Conservation (phyloP, 2,113 vertebrate species). For the Phaethornis superciliosus region DNA sequence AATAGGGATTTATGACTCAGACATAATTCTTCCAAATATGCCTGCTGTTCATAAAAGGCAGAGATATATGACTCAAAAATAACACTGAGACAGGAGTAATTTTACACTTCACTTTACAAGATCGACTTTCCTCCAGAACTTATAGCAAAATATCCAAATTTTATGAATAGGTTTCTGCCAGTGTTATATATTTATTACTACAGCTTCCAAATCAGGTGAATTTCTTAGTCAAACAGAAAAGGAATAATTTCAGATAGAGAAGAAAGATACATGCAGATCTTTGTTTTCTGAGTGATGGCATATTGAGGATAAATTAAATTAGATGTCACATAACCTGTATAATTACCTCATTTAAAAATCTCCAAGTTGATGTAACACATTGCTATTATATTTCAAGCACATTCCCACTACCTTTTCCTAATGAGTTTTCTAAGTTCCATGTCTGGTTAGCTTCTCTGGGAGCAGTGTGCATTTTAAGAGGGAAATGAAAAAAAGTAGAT, state of each 20-base stretch:
- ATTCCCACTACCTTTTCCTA: background rate
- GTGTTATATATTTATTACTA: slow-evolving; percentile 63
- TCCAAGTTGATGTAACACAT: background rate
- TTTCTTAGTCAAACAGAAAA: slow-evolving; percentile 57
- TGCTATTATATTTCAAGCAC: background rate
- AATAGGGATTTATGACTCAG: slow-evolving; percentile 81
- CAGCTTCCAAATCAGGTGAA: slow-evolving; percentile 61
- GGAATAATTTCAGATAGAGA: slow-evolving; percentile 7
- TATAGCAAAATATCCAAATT: slow-evolving; percentile 47
- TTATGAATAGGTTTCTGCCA: slow-evolving; percentile 71
- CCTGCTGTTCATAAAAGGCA: slow-evolving; percentile 79
- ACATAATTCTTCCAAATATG: slow-evolving; percentile 79
- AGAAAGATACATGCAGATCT: background rate
- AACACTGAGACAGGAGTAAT: slow-evolving; percentile 79
- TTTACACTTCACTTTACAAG: slow-evolving; percentile 75
- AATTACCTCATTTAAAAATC: background rate
- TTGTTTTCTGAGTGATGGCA: background rate
- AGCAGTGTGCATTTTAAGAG: background rate
- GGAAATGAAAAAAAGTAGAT: background rate
- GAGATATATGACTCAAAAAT: slow-evolving; percentile 80
- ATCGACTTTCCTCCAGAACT: slow-evolving; percentile 71
- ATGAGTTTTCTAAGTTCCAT: background rate
- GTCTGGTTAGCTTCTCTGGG: background rate
- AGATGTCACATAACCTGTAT: background rate
- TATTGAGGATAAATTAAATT: background rate